Percentiles rank a stretch among this genome's conserved stretches.
Conservation (phyloP, 2,888 invertebrate genomes). For the Archips xylosteana region DNA sequence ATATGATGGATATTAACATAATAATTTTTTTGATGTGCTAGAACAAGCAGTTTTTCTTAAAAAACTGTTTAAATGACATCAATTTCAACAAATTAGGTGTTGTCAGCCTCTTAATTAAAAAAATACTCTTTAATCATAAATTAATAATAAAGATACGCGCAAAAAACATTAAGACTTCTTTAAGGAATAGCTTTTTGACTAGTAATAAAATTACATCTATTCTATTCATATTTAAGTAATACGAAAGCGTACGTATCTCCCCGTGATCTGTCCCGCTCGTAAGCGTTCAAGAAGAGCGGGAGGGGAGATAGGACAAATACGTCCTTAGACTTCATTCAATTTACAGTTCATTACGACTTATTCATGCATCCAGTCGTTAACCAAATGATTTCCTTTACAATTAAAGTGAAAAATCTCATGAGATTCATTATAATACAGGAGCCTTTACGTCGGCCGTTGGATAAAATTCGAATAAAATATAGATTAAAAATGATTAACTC, state of each 20-base stretch:
- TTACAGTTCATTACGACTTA: constrained; percentile 33
- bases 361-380: constrained; percentile 5
- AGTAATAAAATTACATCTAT: constrained; percentile 78
- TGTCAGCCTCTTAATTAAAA: too few species aligned
- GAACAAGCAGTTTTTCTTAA: too few species aligned
- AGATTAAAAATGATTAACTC: constrained; percentile 28
- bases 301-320: constrained; percentile 20
- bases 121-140: constrained; percentile 42
- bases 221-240: constrained; percentile 72
- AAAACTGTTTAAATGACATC: too few species aligned
- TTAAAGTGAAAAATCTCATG: constrained; percentile 37
- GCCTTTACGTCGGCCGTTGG: constrained; percentile 11
- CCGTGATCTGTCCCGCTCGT: constrained; percentile 32
- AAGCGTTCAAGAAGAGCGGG: constrained; percentile 34
- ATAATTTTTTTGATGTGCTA: too few species aligned
- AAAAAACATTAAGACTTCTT: constrained; percentile 62
- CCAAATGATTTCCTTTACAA: constrained; percentile 31
- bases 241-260: constrained; percentile 65
- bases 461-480: constrained; percentile 36
- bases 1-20: too few species aligned
- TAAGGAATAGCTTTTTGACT: constrained; percentile 78
- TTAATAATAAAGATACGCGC: constrained; percentile 57
- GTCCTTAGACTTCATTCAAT: constrained; percentile 28
- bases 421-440: constrained; percentile 38
- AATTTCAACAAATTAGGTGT: too few species aligned